Percentiles rank a stretch among this genome's conserved stretches.
Evolutionary conservation across 2,888 invertebrate species (phyloP).

Genomic region (Aspidapion aeneum): DNA sequence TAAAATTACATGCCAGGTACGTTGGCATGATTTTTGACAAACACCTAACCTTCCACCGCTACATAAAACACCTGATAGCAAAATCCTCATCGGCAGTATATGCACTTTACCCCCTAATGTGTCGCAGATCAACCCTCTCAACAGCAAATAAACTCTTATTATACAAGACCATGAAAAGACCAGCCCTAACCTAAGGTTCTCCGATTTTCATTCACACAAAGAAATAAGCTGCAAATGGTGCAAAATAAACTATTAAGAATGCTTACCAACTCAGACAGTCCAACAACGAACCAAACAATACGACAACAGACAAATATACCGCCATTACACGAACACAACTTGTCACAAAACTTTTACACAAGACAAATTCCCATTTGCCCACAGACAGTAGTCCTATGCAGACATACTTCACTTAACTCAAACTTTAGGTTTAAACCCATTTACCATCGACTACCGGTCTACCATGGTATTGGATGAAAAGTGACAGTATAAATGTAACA

Average conservation of each 20-base stretch:
- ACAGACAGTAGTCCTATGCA: neutral
- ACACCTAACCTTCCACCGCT: neutral
- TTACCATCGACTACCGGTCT: neutral
- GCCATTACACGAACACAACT: neutral
- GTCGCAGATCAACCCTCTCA: neutral
- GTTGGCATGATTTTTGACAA: neutral
- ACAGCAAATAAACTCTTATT: neutral
- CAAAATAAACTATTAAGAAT: neutral
- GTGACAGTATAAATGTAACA: no score
- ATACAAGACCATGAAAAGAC: neutral
- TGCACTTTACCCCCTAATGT: neutral
- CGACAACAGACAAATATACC: neutral
- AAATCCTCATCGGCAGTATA: neutral
- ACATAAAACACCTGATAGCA: neutral
- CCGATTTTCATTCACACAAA: neutral
- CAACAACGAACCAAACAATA: neutral
- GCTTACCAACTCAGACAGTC: neutral
- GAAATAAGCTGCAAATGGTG: neutral
- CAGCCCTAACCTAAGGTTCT: neutral
- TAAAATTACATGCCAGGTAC: neutral
- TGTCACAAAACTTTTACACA: neutral
- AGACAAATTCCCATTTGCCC: neutral
- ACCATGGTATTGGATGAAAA: no score
- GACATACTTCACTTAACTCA: neutral
- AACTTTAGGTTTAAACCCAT: neutral